Evolutionary conservation across 2,797 vertebrate species (phyloP).

Genomic region (Pseudomugil gertrudae): DNA sequence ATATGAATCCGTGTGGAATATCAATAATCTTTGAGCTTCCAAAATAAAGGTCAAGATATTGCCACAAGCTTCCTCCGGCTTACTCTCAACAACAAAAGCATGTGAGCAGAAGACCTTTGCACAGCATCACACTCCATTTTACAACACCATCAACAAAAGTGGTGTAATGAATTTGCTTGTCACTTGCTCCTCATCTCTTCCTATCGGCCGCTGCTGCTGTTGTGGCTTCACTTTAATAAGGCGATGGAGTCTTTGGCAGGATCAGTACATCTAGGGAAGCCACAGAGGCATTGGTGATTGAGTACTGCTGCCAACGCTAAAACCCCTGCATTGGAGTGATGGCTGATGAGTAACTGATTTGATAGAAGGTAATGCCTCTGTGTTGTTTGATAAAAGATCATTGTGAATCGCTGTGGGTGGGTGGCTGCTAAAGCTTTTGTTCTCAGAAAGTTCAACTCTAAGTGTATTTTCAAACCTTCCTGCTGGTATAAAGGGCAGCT

Average conservation of each 20-base stretch:
- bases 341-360: slow-evolving; percentile 67
- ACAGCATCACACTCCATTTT: slow-evolving; percentile 55
- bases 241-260: slow-evolving; percentile 79
- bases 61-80: slow-evolving; percentile 24
- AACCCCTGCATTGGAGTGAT: slow-evolving; percentile 51
- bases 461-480: slow-evolving; percentile 38
- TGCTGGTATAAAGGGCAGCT: slow-evolving; percentile 49
- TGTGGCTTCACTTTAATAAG: slow-evolving; percentile 74
- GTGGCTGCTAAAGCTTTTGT: slow-evolving; percentile 22
- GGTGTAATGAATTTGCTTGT: slow-evolving; percentile 69
- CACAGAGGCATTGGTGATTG: slow-evolving; percentile 62
- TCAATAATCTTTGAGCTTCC: slow-evolving; percentile 47
- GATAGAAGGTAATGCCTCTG: slow-evolving; percentile 55
- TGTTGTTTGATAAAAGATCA: slow-evolving; percentile 51
- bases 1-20: slow-evolving; percentile 37
- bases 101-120: slow-evolving; percentile 57
- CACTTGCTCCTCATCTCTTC: slow-evolving; percentile 42
- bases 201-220: slow-evolving; percentile 29
- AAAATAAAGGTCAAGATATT: slow-evolving; percentile 42
- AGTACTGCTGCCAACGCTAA: slow-evolving; percentile 53
- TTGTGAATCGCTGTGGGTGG: slow-evolving; percentile 39
- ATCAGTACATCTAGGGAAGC: slow-evolving; percentile 64
- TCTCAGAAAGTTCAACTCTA: slow-evolving; percentile 50
- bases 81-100: slow-evolving; percentile 43
- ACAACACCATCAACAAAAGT: slow-evolving; percentile 63